Base-by-base conservation (phyloP, 1,140 invertebrate genomes). In the Ceratina australensis region DNA sequence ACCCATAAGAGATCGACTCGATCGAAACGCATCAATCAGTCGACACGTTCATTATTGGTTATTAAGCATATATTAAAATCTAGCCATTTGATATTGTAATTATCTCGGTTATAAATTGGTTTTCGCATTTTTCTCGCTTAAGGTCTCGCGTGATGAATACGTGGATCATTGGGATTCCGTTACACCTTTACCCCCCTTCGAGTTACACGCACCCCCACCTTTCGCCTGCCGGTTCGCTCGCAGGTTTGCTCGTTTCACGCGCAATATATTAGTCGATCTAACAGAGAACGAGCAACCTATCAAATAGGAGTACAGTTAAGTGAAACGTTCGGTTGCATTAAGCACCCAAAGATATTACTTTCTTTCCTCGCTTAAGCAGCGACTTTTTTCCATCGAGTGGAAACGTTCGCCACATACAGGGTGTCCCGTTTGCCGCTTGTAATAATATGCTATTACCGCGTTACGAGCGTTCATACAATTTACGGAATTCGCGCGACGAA, bases 31-130 rank as follows among this genome's bases (percentile, higher is more conserved):
- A 65, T 61, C 82, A 67, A 66, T 59, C 26, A 65, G 54, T 67
- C 72, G 80, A 72, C 82, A 47, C 59, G 76, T 63, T 85, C 79
- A 82, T 85, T 85, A 85, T 85, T 67, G 68, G 68, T 81, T 85
- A 85, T 85, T 79, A 85, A 85, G 72, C 68, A 71, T 72, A 72
- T 81, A 85, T 85, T 81, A 85, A 85, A 84, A 82, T 75, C 63
- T 75, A 69, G 67, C 54, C 68, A 69, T 76, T 87, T 88, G 84
- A 89, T 89, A 88, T 89, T 87, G 86, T 87, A 88, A 89, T 88
- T 89, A 89, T 87, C 82, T 63, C 54, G 79, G 82, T 88, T 86
- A 88, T 88, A 88, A 89, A 89, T 89, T 85, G 84, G 80, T 86
- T 86, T 85, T 89, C 87, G 86, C 80, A 81, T 87, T 87, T 86